phyloP scores from a whole-genome alignment of 2,797 vertebrate genomes.

The Oryzias dopingdopingensis region DNA sequence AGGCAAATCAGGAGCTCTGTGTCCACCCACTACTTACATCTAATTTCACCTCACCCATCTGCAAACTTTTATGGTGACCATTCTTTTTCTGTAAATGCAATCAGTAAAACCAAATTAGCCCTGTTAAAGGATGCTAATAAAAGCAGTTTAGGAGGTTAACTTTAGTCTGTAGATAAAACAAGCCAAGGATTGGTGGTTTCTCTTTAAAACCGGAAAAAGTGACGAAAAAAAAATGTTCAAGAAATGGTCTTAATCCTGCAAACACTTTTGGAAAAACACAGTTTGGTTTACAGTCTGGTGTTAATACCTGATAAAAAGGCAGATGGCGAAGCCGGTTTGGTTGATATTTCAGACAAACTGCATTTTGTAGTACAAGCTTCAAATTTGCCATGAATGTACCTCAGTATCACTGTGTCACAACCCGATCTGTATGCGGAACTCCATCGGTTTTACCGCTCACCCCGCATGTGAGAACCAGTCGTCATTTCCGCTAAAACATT shows the following conservation, averaged over 20 bases:
- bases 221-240: background rate
- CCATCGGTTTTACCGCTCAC: too few species aligned
- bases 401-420: too few species aligned
- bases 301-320: too few species aligned
- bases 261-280: background rate
- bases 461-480: too few species aligned
- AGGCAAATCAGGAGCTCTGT: constrained; percentile 53
- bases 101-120: constrained; percentile 69
- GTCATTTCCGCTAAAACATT: too few species aligned
- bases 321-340: too few species aligned
- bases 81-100: constrained; percentile 63
- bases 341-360: too few species aligned
- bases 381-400: too few species aligned
- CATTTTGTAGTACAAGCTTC: too few species aligned
- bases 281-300: too few species aligned
- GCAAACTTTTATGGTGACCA: constrained; percentile 62
- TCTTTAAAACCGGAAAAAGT: constrained; percentile 26
- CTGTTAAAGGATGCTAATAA: constrained; percentile 65
- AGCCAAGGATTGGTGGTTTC: constrained; percentile 42
- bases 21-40: constrained; percentile 59
- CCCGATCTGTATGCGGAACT: too few species aligned
- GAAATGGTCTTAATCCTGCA: background rate
- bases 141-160: constrained; percentile 59
- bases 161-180: constrained; percentile 56
- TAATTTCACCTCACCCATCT: constrained; percentile 64